phyloP scores from a whole-genome alignment of 23 tunicate species.

The Ascidia mentula region DNA sequence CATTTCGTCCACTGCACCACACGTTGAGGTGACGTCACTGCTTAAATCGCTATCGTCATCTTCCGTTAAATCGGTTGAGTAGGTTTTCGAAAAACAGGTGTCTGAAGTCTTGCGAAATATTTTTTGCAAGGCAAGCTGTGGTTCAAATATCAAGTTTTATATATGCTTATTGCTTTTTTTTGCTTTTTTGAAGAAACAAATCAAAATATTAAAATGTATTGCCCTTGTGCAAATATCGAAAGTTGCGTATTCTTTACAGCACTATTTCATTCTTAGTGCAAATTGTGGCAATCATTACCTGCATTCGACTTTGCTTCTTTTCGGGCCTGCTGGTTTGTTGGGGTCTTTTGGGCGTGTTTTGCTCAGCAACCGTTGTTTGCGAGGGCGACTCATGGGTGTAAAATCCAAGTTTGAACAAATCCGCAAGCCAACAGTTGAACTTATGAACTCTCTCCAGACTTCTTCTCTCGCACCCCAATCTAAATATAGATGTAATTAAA shows the following conservation, averaged over 20 bases:
- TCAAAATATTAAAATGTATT: too few species aligned
- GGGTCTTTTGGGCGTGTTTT: conserved; percentile 69
- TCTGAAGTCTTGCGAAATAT: conserved; percentile 73
- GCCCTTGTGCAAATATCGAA: too few species aligned
- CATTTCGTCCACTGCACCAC: conserved; percentile 22
- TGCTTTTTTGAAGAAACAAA: too few species aligned
- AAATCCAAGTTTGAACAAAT: conserved; percentile 88
- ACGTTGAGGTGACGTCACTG: conserved; percentile 12
- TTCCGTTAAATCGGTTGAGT: conserved; percentile 56
- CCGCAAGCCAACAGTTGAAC: conserved; percentile 99
- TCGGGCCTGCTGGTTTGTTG: conserved; percentile 69
- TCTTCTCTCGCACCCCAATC: conserved; percentile 68
- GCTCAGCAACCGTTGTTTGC: conserved; percentile 82
- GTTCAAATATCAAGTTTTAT: too few species aligned
- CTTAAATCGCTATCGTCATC: conserved; percentile 30
- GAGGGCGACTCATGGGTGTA: conserved; percentile 73
- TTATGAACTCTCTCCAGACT: conserved; percentile 89
- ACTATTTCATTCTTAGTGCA: too few species aligned
- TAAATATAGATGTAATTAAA: background rate
- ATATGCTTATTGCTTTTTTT: too few species aligned
- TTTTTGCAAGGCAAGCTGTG: conserved; percentile 69
- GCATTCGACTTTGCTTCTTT: conserved; percentile 76
- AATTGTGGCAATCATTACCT: too few species aligned
- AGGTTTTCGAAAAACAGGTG: conserved; percentile 76
- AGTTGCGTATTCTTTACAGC: too few species aligned